Base-by-base conservation (phyloP, 1,140 invertebrate genomes). In the Polyergus mexicanus region DNA sequence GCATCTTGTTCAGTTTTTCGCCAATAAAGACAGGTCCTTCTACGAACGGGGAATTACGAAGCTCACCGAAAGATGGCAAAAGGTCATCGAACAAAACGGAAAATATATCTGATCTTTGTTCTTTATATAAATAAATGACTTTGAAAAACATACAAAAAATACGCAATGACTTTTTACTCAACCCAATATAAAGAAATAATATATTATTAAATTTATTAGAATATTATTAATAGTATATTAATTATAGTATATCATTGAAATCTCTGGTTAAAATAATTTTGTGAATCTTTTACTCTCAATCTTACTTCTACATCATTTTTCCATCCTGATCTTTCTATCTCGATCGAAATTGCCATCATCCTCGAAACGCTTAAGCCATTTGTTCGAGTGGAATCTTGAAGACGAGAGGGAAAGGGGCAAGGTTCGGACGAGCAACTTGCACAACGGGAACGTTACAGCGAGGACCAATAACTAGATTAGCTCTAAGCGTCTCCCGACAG, bases 401-500 rank as follows among this genome's bases (percentile, higher is more conserved):
- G 75, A 58, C 58, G 77, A 76, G 63, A 76, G 84, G 25, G 22
- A 65, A 38, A 65, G 74, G 25, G 58, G 22, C 19, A 72, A 58
- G 56, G 62, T 58, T 72, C 38, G 77, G 51, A 58, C 51, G 63
- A 89, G 58, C 78, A 72, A 83, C 38, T 86, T 89, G 51, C 41
- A 38, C 22, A 35, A 72, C n/a, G n/a, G 60, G 35, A 54, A 77
- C 58, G 66, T 66, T 87, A 77, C 77, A 62, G 51, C 62, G 56
- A 84, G 44, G 72, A 86, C 51, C 89, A 90, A 90, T 90, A 90
- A 88, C 84, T 81, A 88, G 86, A 90, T 90, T 90, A 90, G 86
- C 66, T 88, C 62, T 62, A 85, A 86, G 54, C 78, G 56, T 81
- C 58, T 81, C 77, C 78, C 84, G 41, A 84, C 68, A 85, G 86